Percentiles rank a stretch among this genome's conserved stretches.
phyloP scores from a whole-genome alignment of 2,888 invertebrate genomes.

The Parnassius orleans region DNA sequence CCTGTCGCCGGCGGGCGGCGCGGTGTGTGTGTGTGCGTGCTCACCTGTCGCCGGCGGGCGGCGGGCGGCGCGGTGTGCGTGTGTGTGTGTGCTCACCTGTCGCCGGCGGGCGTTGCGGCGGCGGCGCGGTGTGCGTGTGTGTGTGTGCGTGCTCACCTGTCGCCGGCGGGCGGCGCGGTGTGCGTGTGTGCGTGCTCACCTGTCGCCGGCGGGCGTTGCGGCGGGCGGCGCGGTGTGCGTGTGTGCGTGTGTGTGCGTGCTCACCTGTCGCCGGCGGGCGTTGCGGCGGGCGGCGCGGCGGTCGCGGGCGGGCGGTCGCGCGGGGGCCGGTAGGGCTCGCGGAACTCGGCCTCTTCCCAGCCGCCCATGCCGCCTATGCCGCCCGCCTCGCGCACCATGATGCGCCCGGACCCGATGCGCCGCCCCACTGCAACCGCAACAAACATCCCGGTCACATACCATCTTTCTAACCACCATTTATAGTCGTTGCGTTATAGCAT shows the following conservation, averaged over 20 bases:
- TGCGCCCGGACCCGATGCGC: slow-evolving; percentile 93
- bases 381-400: slow-evolving; percentile 84
- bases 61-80: neutral
- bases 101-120: too few species aligned
- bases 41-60: too few species aligned
- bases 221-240: neutral
- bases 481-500: too few species aligned
- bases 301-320: slow-evolving; percentile 50
- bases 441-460: neutral
- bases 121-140: too few species aligned
- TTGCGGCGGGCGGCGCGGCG: slow-evolving; percentile 34
- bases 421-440: slow-evolving; percentile 49
- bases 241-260: neutral
- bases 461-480: too few species aligned
- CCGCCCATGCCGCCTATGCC: slow-evolving; percentile 33
- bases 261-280: too few species aligned
- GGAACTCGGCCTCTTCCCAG: slow-evolving; percentile 46
- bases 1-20: too few species aligned
- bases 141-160: too few species aligned
- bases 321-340: slow-evolving; percentile 51
- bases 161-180: too few species aligned
- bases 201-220: too few species aligned
- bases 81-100: too few species aligned
- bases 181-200: neutral
- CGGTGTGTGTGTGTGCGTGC: too few species aligned